A percentile compares a stretch with the other conserved stretches of the same genome.
Conservation (phyloP, 2,888 invertebrate genomes). For the Apamea epomidion region DNA sequence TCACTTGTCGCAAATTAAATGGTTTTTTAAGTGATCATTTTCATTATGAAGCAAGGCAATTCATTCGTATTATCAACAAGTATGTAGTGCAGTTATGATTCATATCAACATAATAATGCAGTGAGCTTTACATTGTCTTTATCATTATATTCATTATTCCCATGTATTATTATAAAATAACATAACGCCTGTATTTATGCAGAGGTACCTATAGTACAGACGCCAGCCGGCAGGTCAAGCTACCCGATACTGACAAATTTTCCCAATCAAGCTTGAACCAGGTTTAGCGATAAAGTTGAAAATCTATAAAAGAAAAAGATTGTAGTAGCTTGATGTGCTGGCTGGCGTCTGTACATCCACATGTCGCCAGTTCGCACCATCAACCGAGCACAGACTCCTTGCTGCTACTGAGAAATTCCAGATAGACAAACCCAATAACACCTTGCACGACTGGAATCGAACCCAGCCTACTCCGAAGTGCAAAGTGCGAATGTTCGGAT, state of each 20-base stretch:
- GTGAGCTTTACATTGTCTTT: background rate
- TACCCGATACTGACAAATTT: too few species aligned
- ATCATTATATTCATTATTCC: background rate
- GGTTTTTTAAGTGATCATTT: constrained; percentile 15
- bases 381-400: background rate
- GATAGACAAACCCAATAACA: background rate
- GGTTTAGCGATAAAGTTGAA: too few species aligned
- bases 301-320: too few species aligned
- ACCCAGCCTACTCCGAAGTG: too few species aligned
- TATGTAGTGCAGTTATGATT: constrained; percentile 7
- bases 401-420: background rate
- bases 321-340: too few species aligned
- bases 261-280: too few species aligned
- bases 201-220: background rate
- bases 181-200: background rate
- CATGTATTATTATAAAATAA: constrained; percentile 1
- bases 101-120: constrained; percentile 7
- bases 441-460: background rate
- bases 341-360: background rate
- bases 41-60: constrained; percentile 3
- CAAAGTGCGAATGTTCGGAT: too few species aligned
- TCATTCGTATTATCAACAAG: background rate
- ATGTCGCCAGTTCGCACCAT: background rate
- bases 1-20: constrained; percentile 2
- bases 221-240: too few species aligned